Base-by-base conservation (phyloP, 2,888 invertebrate species). In the Acanthosepion esculentum region DNA sequence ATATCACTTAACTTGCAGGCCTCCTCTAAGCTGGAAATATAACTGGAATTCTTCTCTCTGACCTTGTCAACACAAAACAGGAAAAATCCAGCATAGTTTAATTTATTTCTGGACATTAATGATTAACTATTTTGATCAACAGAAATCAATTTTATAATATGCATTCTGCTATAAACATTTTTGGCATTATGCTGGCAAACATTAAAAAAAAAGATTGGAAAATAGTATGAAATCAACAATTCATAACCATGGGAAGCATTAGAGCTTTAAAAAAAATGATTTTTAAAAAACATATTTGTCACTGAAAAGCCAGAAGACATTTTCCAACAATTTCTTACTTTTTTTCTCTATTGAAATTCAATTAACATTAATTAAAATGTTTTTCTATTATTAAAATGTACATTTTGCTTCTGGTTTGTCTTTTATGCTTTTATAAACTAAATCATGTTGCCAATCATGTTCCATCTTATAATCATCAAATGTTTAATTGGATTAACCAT, bases 41-140 rank as follows among this genome's bases (percentile, higher is more conserved):
- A 59, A 59, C 59, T 59, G 12, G 3, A 5, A 78, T 78, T 78
- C n/a, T 78, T 0, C 78, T n/a, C n/a, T n/a, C 33, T 5, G 18
- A n/a, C n/a, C 78, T 78, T 78, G n/a, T 78, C 78, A n/a, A n/a
- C n/a, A n/a, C 78, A 78, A 78, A 78, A 78, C 78, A n/a, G n/a
- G n/a, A 78, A 78, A 78, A 78, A 78, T n/a, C n/a, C 15, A n/a
- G 12, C 18, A 15, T n/a, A 78, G n/a, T 78, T 78, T 10, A 78
- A n/a, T 78, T 78, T n/a, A 78, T 78, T 78, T n/a, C 78, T 78
- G 12, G n/a, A 78, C 78, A 78, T 12, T n/a, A n/a, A 5, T n/a
- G n/a, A 33, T 33, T n/a, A n/a, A n/a, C n/a, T n/a, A 78, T 78
- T 78, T 78, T 78, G 12, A 78, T 78, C 78, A n/a, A 15, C 78